Percentiles rank a stretch among this genome's conserved stretches.
phyloP scores from a whole-genome alignment of 1,140 invertebrate genomes.

The Bombyx mori region DNA sequence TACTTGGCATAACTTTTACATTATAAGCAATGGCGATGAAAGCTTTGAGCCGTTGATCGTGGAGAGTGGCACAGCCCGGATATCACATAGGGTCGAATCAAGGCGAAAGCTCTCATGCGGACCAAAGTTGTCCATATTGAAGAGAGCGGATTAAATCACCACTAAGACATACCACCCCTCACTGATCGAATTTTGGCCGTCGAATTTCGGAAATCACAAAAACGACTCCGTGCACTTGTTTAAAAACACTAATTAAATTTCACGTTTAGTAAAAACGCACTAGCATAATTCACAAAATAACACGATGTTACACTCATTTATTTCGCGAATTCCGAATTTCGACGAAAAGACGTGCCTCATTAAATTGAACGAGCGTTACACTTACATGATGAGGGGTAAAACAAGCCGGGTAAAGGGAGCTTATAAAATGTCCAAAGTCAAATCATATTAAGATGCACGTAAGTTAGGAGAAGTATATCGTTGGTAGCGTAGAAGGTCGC shows the following conservation, averaged over 20 bases:
- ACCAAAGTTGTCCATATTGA: conserved; percentile 26
- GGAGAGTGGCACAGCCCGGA: conserved; percentile 26
- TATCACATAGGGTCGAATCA: conserved; percentile 30
- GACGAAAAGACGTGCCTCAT: conserved; percentile 37
- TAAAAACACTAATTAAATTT: conserved; percentile 27
- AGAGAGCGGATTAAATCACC: conserved; percentile 31
- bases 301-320: conserved; percentile 49
- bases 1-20: conserved; percentile 46
- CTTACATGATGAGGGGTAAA: conserved; percentile 68
- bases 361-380: conserved; percentile 62
- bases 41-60: conserved; percentile 28
- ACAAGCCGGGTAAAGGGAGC: conserved; percentile 64
- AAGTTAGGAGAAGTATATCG: conserved; percentile 62
- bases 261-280: conserved; percentile 32
- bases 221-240: conserved; percentile 32
- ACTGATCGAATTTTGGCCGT: conserved; percentile 45
- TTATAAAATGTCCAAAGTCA: conserved; percentile 58
- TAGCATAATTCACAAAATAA: conserved; percentile 61
- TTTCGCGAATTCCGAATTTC: conserved; percentile 62
- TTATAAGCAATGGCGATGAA: conserved; percentile 43
- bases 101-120: conserved; percentile 55
- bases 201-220: conserved; percentile 64
- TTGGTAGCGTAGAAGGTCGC: conserved; percentile 64
- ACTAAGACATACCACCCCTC: conserved; percentile 37
- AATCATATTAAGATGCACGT: conserved; percentile 65